Percentiles rank a stretch among this genome's conserved stretches.
These are phyloP conservation scores for Kryptolebias marmoratus DNA, from an alignment of 2,113 vertebrate genomes.

Conservation along the genomic window DNA sequence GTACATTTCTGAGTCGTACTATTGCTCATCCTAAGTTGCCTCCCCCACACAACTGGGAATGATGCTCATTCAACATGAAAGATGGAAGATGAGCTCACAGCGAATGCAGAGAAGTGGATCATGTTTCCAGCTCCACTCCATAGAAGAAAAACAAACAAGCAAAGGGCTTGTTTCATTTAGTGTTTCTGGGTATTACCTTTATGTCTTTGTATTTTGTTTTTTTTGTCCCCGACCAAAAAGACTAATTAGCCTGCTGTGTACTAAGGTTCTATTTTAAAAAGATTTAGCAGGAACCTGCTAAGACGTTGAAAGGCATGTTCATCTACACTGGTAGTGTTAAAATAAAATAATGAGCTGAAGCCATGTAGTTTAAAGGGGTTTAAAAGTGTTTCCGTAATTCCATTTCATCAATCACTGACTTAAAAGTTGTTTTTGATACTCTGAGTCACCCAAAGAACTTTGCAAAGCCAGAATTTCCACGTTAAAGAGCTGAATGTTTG, in stretches of 20 bases:
- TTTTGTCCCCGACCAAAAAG: background rate
- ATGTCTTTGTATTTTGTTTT: background rate
- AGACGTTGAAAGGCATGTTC: background rate
- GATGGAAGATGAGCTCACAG: background rate
- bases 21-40: background rate
- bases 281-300: background rate
- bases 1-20: background rate
- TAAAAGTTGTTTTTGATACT: conserved; percentile 9
- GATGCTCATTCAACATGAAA: conserved; percentile 1
- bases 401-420: background rate
- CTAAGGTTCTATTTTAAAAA: background rate
- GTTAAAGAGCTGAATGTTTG: conserved; percentile 14
- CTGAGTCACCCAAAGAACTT: conserved; percentile 8
- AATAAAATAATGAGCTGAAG: background rate
- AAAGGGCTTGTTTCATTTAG: background rate
- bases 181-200: background rate
- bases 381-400: background rate
- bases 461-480: conserved; percentile 19
- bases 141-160: background rate
- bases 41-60: background rate
- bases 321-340: background rate
- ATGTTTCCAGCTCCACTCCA: background rate
- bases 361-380: background rate
- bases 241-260: background rate
- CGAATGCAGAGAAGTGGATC: background rate